Base-by-base conservation (phyloP, 2,888 invertebrate genomes). In the Mellilla xanthometata region DNA sequence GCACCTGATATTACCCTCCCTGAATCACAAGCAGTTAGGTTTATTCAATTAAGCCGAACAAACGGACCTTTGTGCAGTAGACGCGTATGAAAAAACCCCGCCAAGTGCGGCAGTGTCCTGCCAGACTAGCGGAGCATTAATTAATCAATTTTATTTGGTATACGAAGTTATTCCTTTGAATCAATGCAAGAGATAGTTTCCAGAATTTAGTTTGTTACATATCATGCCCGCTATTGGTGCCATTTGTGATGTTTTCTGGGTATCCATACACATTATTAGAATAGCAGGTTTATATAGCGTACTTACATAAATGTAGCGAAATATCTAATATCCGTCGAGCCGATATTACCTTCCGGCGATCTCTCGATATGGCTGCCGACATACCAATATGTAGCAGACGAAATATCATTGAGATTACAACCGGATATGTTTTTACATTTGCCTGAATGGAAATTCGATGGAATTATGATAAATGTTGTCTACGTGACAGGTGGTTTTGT, bases 1-100 rank as follows among this genome's bases (percentile, higher is more conserved):
- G 68, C 74, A 73, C 74, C 74, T 77, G 78, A 76, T 82, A 83
- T 87, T 84, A 76, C 81, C 73, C 77, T 75, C 62, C 63, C 65
- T 68, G 76, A 80, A 76, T 81, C 77, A 69, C 72, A 76, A 83
- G 72, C 72, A 77, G 76, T 71, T 74, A 74, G 73, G 70, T 74
- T 82, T 78, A 81, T 85, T 79, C 73, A 80, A 83, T 85, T 82
- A 81, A 69, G 66, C 62, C 63, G 60, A 62, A 53, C 59, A 58
- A 63, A 62, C 55, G 60, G 58, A 60, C 65, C 56, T 67, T 65
- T 67, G 62, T 65, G 56, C 52, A 56, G 56, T 54, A 51, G 45
- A 49, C 48, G 54, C 58, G 53, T 50, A 57, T 50, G 58, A 52
- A 62, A 60, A 61, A 68, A 58, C 54, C 55, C 56, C 50, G 59